A percentile compares a stretch with the other conserved stretches of the same genome.
phyloP scores from a whole-genome alignment of 2,797 vertebrate genomes.

The Pseudochaenichthys georgianus region DNA sequence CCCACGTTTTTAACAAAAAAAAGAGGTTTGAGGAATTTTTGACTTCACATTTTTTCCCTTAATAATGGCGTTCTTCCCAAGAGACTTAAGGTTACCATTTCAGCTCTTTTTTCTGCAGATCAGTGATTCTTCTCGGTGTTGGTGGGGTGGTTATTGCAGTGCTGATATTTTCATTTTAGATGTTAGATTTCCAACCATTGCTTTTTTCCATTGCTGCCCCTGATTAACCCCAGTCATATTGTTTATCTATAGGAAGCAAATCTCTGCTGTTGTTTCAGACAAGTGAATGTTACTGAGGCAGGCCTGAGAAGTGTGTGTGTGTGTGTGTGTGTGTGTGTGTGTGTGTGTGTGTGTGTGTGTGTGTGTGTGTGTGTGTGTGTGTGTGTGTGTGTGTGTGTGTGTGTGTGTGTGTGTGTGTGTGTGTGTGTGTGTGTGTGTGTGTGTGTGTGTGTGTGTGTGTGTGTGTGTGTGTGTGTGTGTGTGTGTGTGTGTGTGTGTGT shows the following conservation, averaged over 20 bases:
- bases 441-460: too few relatives aligned
- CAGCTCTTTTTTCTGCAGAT: slow-evolving; percentile 14
- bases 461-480: too few relatives aligned
- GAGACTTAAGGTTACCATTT: background rate
- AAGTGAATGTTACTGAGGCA: slow-evolving; percentile 10
- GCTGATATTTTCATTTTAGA: slow-evolving; percentile 12
- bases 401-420: too few relatives aligned
- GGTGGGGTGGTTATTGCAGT: background rate
- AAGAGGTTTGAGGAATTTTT: background rate
- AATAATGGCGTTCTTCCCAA: slow-evolving; percentile 15
- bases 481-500: slow-evolving; percentile 1
- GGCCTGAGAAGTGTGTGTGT: slow-evolving; percentile 13
- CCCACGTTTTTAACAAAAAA: background rate
- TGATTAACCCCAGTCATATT: background rate
- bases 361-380: slow-evolving; percentile 20
- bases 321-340: slow-evolving; percentile 11
- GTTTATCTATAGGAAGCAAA: slow-evolving; percentile 13
- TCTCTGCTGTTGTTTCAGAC: slow-evolving; percentile 27
- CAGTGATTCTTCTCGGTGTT: background rate
- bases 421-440: too few relatives aligned
- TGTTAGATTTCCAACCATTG: slow-evolving; percentile 6
- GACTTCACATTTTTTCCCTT: background rate
- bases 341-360: background rate
- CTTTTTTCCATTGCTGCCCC: background rate
- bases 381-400: background rate